A percentile compares a stretch with the other conserved stretches of the same genome.
Evolutionary conservation across 1,140 invertebrate genomes (phyloP).

Genomic region (Pollicipes pollicipes): DNA sequence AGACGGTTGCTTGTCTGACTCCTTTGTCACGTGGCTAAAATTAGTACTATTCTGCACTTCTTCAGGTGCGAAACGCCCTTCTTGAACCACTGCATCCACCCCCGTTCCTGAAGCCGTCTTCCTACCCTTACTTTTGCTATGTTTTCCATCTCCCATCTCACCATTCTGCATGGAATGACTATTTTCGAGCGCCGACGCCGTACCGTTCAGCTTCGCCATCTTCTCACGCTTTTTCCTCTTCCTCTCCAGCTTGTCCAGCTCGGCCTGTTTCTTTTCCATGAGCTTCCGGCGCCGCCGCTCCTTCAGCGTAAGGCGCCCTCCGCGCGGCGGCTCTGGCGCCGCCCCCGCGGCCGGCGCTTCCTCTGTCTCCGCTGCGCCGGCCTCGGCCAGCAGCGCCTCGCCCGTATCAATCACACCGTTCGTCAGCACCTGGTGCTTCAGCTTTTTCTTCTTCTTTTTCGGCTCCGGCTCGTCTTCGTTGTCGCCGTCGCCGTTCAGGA

Average conservation of each 20-base stretch:
- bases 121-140: no score
- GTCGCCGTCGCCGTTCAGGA: background rate
- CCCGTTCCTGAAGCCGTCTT: no score
- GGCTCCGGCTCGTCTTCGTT: background rate
- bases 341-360: no score
- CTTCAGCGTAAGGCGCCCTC: background rate
- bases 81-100: no score
- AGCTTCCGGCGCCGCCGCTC: background rate
- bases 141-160: no score
- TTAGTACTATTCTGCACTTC: no score
- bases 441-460: background rate
- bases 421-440: background rate
- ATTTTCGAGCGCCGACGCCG: no score
- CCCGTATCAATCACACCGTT: background rate
- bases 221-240: background rate
- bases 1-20: no score
- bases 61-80: no score
- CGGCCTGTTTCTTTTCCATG: background rate
- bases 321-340: background rate
- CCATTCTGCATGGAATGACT: no score
- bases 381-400: background rate
- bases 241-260: background rate
- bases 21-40: no score
- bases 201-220: background rate
- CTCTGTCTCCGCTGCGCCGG: no score